These are phyloP conservation scores for Saguinus imperator DNA, from an alignment of 2,113 vertebrate genomes.

Conservation along the genomic window DNA sequence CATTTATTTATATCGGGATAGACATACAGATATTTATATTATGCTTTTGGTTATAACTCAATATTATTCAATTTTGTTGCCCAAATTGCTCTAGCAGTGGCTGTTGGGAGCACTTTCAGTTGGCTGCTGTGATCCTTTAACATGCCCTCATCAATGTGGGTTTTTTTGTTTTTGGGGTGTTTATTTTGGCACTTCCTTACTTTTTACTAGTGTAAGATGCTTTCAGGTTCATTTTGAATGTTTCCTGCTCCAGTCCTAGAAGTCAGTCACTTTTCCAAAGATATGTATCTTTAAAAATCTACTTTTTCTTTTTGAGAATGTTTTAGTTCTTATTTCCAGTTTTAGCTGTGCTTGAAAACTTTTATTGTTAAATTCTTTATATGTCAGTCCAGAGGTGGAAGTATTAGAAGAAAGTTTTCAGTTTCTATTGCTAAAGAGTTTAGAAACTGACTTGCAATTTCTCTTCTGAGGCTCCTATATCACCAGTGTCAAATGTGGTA, in stretches of 20 bases:
- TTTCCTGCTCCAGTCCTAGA: neutral
- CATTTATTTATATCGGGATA: neutral
- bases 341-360: conserved; percentile 9
- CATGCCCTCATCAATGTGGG: accelerated
- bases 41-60: neutral
- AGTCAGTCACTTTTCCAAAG: neutral
- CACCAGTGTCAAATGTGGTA: conserved; percentile 10
- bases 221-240: neutral
- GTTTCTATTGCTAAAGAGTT: conserved; percentile 22
- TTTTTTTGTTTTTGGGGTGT: neutral
- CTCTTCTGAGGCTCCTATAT: conserved; percentile 30
- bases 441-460: conserved; percentile 13
- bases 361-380: conserved; percentile 1
- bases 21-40: neutral
- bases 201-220: neutral
- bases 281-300: neutral
- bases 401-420: neutral
- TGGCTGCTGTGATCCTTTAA: neutral
- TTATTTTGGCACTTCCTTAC: neutral
- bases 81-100: neutral
- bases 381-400: neutral
- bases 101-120: neutral
- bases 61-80: neutral
- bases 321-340: conserved; percentile 31
- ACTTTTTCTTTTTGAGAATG: neutral